phyloP scores from a whole-genome alignment of 2,113 vertebrate species.

The Sphyrna mokarran region DNA sequence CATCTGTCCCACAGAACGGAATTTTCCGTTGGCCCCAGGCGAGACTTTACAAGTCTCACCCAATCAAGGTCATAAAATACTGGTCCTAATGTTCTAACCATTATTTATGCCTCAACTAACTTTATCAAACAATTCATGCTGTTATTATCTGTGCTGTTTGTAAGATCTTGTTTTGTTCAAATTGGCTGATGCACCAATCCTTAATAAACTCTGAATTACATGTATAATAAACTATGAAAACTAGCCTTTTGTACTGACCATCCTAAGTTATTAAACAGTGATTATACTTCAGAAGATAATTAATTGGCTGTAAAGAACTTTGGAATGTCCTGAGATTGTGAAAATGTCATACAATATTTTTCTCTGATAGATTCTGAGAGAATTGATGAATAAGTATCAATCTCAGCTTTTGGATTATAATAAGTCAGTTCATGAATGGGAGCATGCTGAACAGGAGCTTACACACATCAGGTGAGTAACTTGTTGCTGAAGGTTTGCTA shows the following conservation, averaged over 20 bases:
- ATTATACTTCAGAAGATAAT: background rate
- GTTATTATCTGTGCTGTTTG: background rate
- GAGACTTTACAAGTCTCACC: too few relatives aligned
- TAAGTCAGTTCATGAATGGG: conserved; percentile 51
- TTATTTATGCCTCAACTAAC: background rate
- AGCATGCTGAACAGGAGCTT: conserved; percentile 52
- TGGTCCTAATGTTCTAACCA: background rate
- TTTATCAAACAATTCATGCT: background rate
- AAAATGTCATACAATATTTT: background rate
- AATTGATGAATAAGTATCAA: conserved; percentile 58
- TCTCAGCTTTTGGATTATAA: conserved; percentile 51
- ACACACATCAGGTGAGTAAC: conserved; percentile 39
- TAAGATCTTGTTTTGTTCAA: background rate
- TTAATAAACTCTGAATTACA: too few relatives aligned
- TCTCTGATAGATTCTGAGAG: conserved; percentile 54
- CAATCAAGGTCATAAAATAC: too few relatives aligned
- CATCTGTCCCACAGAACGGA: too few relatives aligned
- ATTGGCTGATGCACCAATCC: background rate
- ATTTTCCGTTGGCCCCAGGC: too few relatives aligned
- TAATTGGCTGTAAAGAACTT: background rate
- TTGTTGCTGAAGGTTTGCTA: background rate
- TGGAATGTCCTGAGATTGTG: background rate
- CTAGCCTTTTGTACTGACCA: too few relatives aligned
- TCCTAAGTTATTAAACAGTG: background rate
- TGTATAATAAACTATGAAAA: too few relatives aligned